Conservation (phyloP, 1,140 invertebrate species). For the Drosophila bipectinata region DNA sequence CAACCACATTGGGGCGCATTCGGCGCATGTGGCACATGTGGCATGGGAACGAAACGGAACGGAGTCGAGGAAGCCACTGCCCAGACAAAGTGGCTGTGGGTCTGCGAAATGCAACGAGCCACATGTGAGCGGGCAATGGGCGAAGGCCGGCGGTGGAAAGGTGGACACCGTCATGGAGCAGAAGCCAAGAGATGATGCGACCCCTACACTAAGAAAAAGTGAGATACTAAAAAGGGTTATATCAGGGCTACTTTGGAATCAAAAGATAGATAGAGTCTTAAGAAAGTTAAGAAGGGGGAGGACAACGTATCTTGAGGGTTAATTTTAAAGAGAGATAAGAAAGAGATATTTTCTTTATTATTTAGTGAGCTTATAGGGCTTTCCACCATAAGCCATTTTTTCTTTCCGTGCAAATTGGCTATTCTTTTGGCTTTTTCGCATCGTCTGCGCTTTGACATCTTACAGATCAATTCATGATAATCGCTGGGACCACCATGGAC, state of each 20-base stretch:
- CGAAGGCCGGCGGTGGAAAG: constrained; percentile 34
- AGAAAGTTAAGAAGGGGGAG: too few species aligned
- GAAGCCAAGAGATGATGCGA: constrained; percentile 43
- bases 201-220: constrained; percentile 21
- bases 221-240: too few species aligned
- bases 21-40: constrained; percentile 33
- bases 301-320: too few species aligned
- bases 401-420: constrained; percentile 35
- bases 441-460: constrained; percentile 81
- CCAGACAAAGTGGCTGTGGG: constrained; percentile 70
- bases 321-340: too few species aligned
- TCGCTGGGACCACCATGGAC: constrained; percentile 81
- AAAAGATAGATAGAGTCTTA: too few species aligned
- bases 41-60: constrained; percentile 46
- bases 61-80: constrained; percentile 43
- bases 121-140: constrained; percentile 41
- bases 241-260: too few species aligned
- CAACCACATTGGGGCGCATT: constrained; percentile 48
- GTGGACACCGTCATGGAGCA: constrained; percentile 30
- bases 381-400: neutral
- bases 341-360: too few species aligned
- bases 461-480: constrained; percentile 83
- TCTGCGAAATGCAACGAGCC: constrained; percentile 37
- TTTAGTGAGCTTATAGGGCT: too few species aligned
- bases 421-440: constrained; percentile 60